A percentile compares a stretch with the other conserved stretches of the same genome.
Conservation (phyloP, 2,113 vertebrate genomes). For the Ailurus styani region DNA sequence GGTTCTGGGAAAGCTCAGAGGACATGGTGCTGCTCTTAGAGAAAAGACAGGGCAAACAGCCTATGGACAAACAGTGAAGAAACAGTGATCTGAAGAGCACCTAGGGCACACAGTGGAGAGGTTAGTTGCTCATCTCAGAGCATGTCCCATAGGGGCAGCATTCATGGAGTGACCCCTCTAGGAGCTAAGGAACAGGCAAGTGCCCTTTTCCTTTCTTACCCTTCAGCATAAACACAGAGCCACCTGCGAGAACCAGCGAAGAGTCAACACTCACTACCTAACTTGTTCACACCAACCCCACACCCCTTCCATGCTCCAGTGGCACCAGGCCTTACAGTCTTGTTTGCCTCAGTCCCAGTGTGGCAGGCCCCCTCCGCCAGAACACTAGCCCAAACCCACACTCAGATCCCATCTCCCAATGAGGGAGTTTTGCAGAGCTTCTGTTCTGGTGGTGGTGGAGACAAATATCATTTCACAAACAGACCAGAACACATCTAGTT, state of each 20-base stretch:
- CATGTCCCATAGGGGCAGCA: background rate
- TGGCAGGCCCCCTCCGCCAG: background rate
- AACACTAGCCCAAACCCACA: background rate
- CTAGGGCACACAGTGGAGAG: background rate
- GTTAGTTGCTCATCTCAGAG: background rate
- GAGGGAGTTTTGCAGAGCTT: background rate
- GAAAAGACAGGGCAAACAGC: background rate
- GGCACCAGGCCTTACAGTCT: background rate
- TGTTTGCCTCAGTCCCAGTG: background rate
- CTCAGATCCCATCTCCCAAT: background rate
- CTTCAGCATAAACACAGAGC: background rate
- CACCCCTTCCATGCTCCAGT: background rate
- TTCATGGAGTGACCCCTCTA: background rate
- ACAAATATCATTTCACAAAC: background rate
- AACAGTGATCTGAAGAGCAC: background rate
- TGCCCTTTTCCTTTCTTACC: background rate
- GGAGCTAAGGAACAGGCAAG: background rate
- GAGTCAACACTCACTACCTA: background rate
- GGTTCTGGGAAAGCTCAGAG: background rate
- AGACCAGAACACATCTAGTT: background rate
- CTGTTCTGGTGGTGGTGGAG: background rate
- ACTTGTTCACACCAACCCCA: background rate
- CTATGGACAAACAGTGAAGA: background rate
- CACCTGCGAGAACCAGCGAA: background rate
- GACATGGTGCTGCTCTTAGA: background rate